These are phyloP conservation scores for Epirrhoe tristata DNA, from an alignment of 2,888 invertebrate genomes.

Conservation along the genomic window DNA sequence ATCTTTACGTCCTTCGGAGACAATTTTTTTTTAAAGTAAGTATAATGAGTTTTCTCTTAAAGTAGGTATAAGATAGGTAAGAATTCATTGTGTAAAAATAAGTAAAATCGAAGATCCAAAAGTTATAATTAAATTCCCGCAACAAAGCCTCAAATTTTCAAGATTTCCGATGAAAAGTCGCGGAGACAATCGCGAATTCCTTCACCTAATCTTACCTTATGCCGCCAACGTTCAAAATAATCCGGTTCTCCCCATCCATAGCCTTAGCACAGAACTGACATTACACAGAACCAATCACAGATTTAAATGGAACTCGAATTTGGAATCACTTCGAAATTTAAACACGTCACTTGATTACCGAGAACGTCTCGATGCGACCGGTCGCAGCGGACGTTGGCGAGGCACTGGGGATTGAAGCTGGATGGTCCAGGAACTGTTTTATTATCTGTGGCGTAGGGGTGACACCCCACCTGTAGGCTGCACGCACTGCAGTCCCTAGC, in stretches of 20 bases:
- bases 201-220: constrained; percentile 87
- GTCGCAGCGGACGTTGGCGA: constrained; percentile 52
- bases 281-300: constrained; percentile 57
- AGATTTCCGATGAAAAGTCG: constrained; percentile 29
- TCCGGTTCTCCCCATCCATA: constrained; percentile 97
- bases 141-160: constrained; percentile 33
- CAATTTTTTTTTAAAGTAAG: not conserved
- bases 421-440: constrained; percentile 43
- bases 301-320: constrained; percentile 32
- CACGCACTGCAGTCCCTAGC: constrained; percentile 79
- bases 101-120: constrained; percentile 1
- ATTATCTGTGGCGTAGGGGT: constrained; percentile 36
- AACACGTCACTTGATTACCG: constrained; percentile 34
- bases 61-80: not conserved
- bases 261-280: constrained; percentile 61
- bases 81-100: not conserved
- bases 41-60: not conserved
- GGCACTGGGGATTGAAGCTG: constrained; percentile 49
- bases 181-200: constrained; percentile 23
- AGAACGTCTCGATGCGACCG: constrained; percentile 50
- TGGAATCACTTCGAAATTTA: constrained; percentile 20
- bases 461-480: constrained; percentile 79
- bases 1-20: not conserved
- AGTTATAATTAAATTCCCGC: constrained; percentile 32
- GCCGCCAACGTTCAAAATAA: constrained; percentile 97